Conservation (phyloP, 2,113 vertebrate species). For the Loxodonta africana region DNA sequence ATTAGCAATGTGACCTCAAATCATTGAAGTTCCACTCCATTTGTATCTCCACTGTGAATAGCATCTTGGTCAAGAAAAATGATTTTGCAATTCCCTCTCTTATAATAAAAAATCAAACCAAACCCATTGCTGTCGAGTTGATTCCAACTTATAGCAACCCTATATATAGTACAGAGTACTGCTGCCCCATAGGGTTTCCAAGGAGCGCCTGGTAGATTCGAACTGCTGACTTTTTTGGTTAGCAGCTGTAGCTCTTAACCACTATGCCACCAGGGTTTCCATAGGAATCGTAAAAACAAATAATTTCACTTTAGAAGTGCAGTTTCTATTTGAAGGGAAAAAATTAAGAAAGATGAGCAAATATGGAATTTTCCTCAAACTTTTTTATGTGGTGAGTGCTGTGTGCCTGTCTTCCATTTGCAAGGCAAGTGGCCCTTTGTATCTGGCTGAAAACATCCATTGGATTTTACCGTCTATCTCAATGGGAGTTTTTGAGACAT, state of each 20-base stretch:
- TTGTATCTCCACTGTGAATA: not conserved
- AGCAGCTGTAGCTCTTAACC: too few species aligned
- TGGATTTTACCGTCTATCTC: constrained; percentile 39
- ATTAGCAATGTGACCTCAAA: not conserved
- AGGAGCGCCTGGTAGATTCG: too few species aligned
- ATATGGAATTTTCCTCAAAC: not conserved
- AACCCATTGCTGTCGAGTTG: too few species aligned
- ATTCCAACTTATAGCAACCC: too few species aligned
- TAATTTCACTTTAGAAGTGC: not conserved
- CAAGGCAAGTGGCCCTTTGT: not conserved
- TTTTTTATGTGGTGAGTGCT: not conserved
- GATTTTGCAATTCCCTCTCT: constrained; percentile 17
- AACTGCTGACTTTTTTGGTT: too few species aligned
- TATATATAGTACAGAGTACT: too few species aligned
- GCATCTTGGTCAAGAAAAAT: not conserved
- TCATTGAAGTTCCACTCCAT: not conserved
- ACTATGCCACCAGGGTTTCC: too few species aligned
- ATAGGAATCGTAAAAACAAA: constrained; percentile 18
- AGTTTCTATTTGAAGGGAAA: not conserved
- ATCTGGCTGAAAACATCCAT: not conserved
- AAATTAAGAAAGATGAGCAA: not conserved
- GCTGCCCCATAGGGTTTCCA: too few species aligned
- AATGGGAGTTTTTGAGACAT: constrained; percentile 79
- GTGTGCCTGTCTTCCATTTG: not conserved
- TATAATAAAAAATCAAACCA: not conserved